A percentile compares a stretch with the other conserved stretches of the same genome.
Conservation (phyloP, 2,797 vertebrate species). For the Rallus crepitans region DNA sequence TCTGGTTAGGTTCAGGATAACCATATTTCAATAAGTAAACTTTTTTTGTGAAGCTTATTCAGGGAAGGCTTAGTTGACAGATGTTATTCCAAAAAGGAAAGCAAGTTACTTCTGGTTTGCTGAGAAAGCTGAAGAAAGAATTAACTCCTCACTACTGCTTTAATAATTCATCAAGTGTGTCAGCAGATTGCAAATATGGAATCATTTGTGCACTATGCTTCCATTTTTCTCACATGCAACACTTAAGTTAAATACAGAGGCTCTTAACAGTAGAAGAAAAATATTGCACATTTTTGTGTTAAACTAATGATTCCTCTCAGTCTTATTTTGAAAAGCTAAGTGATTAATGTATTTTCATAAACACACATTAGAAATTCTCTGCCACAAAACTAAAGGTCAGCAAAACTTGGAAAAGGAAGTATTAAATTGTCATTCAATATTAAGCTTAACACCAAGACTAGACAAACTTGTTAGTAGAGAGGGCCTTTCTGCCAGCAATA, state of each 20-base stretch:
- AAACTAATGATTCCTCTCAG: not conserved
- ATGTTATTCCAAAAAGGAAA: not conserved
- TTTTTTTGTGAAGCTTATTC: not conserved
- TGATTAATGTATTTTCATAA: not conserved
- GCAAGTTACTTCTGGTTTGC: not conserved
- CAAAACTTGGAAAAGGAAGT: conserved; percentile 21
- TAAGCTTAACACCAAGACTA: conserved; percentile 5
- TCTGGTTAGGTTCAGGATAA: not conserved
- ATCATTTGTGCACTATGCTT: not conserved
- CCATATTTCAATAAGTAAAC: not conserved
- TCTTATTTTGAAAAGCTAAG: not conserved
- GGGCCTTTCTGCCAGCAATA: conserved; percentile 29
- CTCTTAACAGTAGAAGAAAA: not conserved
- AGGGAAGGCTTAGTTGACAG: not conserved
- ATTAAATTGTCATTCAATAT: conserved; percentile 23
- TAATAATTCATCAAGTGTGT: not conserved
- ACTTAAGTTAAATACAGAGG: not conserved
- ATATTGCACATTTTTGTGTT: not conserved
- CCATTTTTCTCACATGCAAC: not conserved
- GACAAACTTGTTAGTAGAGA: not conserved
- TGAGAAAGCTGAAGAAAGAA: not conserved
- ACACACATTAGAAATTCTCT: not conserved
- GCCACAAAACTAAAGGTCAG: conserved; percentile 10
- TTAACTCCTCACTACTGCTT: not conserved
- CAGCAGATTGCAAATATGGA: not conserved